Base-by-base conservation (phyloP, 2,113 vertebrate genomes). In the Cyprinodon tularosa region DNA sequence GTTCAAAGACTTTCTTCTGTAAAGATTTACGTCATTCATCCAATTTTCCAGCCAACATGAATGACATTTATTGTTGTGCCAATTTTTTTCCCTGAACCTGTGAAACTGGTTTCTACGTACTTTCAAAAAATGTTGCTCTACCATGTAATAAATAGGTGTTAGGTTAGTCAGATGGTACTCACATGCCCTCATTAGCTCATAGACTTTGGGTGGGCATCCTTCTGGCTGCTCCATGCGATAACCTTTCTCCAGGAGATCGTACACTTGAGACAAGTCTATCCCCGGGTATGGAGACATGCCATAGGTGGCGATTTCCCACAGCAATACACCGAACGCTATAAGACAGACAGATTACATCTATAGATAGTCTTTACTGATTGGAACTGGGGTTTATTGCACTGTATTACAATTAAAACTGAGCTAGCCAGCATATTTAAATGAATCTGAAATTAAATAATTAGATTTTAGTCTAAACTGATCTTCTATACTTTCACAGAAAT, bases 221-320 rank as follows among this genome's bases (percentile, higher is more conserved):
- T 99, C 98, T 0, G 98, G 98, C 13, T 99, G 98, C 81, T 99
- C 98, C 98, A 99, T 99, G 65, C 98, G 96, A 88, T 99, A 98
- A 14, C 98, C 98, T 87, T 99, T 99, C 92, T 99, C 98, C 81
- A 99, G 91, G 50, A 99, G 94, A 91, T 99, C 98, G 66, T 99
- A 99, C 66, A 99, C 98, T 91, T 99, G 98, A 88, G 98, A 99
- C 66, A 99, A 94, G 91, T 99, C 98, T 71, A 99, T 99, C 68
- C 98, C 98, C 57, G 98, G 98, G 82, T 99, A 99, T 0, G 98
- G 98, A 81, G 98, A 99, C 97, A 99, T 99, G 70, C 98, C 98
- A 62, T 99, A 99, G 4, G 98, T 99, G 47, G 98, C 98, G 78
- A 99, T 99, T 94, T 99, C 98, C 98, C 98, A 99, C 0, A 99